Evolutionary conservation across 2,888 invertebrate genomes (phyloP), one percentile per base, ranked within the genome.

Genomic region (Prenolepis imparis): DNA sequence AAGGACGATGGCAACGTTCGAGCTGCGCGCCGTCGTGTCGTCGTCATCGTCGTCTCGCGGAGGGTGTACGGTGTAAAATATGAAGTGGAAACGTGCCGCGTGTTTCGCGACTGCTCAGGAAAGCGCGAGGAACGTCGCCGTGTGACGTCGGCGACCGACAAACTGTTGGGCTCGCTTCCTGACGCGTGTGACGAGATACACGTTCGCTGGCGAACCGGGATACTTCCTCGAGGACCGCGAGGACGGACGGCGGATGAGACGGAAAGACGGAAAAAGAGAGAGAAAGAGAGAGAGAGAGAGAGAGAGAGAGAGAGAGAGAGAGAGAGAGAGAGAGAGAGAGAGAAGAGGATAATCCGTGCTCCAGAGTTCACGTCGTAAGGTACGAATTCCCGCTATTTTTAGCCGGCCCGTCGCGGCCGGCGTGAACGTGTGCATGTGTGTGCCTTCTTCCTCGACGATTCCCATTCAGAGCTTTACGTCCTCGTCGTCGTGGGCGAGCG

Each of bases 1-100:
- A 94, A 93, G 93, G 93, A 94, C 94, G 94, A 93, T 93, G 92
- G 92, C 93, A 91, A 90, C 90, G 91, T 87, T 84, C 83, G 89
- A 91, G 93, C 89, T 87, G 94, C 92, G 92, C 91, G 92, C 89
- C 88, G 88, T 90, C 90, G 92, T 92, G 93, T 91, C 57, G 41
- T 57, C 57, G 21, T 59, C 39, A 4, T 61, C 39, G 55, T 64
- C 55, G n/a, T 77, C 90, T 89, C 88, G 87, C 89, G 87, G 86
- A 88, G 91, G 89, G 93, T 92, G 93, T 91, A 91, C 88, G 88
- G 72, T 89, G 28, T 28, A 93, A 93, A 93, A 92, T n/a, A n/a
- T 92, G 92, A 92, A 90, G 90, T 92, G 91, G 90, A 92, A 92
- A 90, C 89, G 91, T 82, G 89, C 84, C 84, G 88, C 82, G 85